Base-by-base conservation (phyloP, 2,797 vertebrate species). In the Caiman crocodilus region DNA sequence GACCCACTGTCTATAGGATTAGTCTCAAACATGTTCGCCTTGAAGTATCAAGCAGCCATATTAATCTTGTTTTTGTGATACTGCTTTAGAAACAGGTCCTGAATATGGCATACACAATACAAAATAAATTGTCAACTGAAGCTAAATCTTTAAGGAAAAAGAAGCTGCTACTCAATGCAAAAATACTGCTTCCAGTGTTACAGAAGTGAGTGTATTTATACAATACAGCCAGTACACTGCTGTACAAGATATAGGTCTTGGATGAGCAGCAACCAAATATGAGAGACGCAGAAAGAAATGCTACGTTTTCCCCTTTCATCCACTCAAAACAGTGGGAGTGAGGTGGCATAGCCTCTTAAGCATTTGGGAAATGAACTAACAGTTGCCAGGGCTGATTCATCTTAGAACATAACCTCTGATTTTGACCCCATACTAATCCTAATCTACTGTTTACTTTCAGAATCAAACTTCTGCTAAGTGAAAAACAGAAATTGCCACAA, bases 401-500 rank as follows among this genome's bases (percentile, higher is more conserved):
- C 82, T 95, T 97, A 96, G 76, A 9, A 56, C 23, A 59, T 93
- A 96, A 97, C 71, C 86, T 85, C 63, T 59, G 88, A 89, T 95
- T 96, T 96, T 94, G 82, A 88, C 71, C 42, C 25, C 92, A 87
- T 0, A 26, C 56, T 95, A 96, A 93, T 88, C 87, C 83, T 75
- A 79, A 79, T 92, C 84, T 4, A 92, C 2, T 12, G 77, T 75
- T 93, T 60, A 57, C 18, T 94, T 96, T 84, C 64, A 96, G 88
- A 96, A 77, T 23, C 90, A 91, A 74, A 87, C 90, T 93, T 91
- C 63, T 93, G 82, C 92, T 95, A 77, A 73, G 65, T 21, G 20
- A 76, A 26, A 15, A 85, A 59, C 17, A 86, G 79, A 88, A 84
- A 95, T 90, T 94, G 84, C 85, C 60, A 80, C 60, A 94, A 77